Evolutionary conservation across 2,797 vertebrate species (phyloP), one percentile per base, ranked within the genome.

Genomic region (Alcedo quadribrachys): DNA sequence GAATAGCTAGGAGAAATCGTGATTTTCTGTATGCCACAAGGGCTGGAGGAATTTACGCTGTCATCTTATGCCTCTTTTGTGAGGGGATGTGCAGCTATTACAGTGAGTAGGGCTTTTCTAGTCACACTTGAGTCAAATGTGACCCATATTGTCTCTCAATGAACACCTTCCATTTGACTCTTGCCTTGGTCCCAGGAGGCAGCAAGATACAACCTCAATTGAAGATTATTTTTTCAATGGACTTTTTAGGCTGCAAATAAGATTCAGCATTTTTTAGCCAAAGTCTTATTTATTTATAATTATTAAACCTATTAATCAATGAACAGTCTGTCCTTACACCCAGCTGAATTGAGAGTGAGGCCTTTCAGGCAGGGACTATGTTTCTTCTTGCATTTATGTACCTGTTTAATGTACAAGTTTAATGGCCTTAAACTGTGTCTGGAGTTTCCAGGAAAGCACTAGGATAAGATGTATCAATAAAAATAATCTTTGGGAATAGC

Each of bases 1-100:
- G 92, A 96, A 86, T 86, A 85, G 69, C 89, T 90, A 83, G 87
- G 80, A 11, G 94, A 92, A 96, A 90, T 57, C 37, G 71, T 91
- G 87, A 82, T 87, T 93, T 95, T 89, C 88, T 94, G 88, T 55
- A 28, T 6, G 60, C 66, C 54, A 27, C 78, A 71, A 87, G 80
- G 82, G 54, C 74, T 33, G 25, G 45, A 96, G 62, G 70, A 95
- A 85, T 63, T 89, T 85, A 60, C 3, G 12, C 70, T 87, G 55
- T 85, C 55, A 33, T 81, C 83, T 81, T 89, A 76, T 63, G 53
- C 67, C 80, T 73, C 80, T 92, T 42, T 84, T 82, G 65, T 21
- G 63, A 40, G 32, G n/a, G 37, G 22, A 13, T 69, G 51, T 69
- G 69, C 40, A 85, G 86, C 86, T 83, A 51, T 85, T 75, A 77